Evolutionary conservation across 2,113 vertebrate species (phyloP).

Genomic region (Urocynchramus pylzowi): DNA sequence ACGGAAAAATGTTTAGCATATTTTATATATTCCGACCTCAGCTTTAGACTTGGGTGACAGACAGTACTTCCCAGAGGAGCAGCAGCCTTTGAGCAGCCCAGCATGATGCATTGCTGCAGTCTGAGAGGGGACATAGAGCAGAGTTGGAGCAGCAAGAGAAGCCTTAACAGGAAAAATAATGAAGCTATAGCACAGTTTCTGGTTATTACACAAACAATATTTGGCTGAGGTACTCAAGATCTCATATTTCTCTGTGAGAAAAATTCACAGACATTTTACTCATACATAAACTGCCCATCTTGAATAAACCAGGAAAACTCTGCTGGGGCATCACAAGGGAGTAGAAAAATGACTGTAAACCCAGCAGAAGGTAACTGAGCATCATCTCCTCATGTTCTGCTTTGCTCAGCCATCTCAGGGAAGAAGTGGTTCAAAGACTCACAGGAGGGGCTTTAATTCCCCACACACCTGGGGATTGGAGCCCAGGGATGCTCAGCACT

Average conservation of each 20-base stretch:
- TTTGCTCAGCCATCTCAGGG: neutral
- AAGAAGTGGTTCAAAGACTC: neutral
- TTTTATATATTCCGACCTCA: neutral
- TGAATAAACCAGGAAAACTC: neutral
- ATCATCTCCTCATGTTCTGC: neutral
- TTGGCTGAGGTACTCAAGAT: neutral
- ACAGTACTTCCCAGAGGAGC: neutral
- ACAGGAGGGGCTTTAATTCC: neutral
- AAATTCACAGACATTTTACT: neutral
- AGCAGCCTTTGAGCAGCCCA: neutral
- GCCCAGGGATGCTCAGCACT: neutral
- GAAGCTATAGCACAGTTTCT: neutral
- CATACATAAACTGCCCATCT: neutral
- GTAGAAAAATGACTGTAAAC: neutral
- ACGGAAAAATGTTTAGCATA: neutral
- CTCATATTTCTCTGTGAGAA: neutral
- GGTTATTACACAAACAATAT: neutral
- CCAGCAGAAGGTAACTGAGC: neutral
- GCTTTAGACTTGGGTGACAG: neutral
- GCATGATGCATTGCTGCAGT: accelerated
- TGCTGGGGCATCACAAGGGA: neutral
- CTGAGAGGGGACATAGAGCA: neutral
- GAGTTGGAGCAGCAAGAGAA: neutral
- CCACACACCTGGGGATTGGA: neutral
- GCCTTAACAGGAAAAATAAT: neutral